Conservation (phyloP, 2,888 invertebrate species). For the Candidula unifasciata region DNA sequence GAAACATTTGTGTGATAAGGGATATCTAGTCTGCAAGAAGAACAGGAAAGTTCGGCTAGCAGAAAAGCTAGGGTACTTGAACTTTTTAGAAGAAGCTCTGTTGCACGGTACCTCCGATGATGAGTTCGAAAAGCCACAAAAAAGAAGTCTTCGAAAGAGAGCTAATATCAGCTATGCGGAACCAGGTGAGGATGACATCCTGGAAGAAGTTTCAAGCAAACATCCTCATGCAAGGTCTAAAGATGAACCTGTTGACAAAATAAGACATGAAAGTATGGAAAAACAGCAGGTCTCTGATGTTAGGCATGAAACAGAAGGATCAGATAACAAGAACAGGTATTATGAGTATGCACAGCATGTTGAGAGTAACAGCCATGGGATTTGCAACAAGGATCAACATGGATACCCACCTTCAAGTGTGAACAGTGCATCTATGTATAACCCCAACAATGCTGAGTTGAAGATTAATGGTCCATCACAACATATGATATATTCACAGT, state of each 20-base stretch:
- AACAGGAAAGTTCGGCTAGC: not conserved
- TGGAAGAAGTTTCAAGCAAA: conserved; percentile 30
- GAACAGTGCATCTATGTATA: not conserved
- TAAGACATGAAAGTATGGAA: not conserved
- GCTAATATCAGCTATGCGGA: conserved; percentile 43
- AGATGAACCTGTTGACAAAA: not conserved
- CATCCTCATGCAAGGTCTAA: conserved; percentile 1
- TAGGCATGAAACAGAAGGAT: not conserved
- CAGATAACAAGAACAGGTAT: not conserved
- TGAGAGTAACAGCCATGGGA: too few species aligned
- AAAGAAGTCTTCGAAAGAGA: conserved; percentile 42
- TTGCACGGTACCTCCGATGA: conserved; percentile 24
- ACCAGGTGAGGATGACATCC: conserved; percentile 45
- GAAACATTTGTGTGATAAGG: conserved; percentile 20
- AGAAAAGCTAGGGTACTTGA: not conserved
- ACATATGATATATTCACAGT: not conserved
- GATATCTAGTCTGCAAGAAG: conserved; percentile 12
- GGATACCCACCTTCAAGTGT: not conserved
- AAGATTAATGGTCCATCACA: not conserved
- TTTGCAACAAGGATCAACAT: not conserved
- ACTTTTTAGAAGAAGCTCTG: not conserved
- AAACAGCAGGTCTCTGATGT: not conserved
- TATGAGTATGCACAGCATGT: not conserved
- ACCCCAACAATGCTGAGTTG: not conserved
- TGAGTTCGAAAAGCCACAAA: conserved; percentile 19